A percentile compares a stretch with the other conserved stretches of the same genome.
Conservation (phyloP, 2,888 invertebrate genomes). For the Pocota personata region DNA sequence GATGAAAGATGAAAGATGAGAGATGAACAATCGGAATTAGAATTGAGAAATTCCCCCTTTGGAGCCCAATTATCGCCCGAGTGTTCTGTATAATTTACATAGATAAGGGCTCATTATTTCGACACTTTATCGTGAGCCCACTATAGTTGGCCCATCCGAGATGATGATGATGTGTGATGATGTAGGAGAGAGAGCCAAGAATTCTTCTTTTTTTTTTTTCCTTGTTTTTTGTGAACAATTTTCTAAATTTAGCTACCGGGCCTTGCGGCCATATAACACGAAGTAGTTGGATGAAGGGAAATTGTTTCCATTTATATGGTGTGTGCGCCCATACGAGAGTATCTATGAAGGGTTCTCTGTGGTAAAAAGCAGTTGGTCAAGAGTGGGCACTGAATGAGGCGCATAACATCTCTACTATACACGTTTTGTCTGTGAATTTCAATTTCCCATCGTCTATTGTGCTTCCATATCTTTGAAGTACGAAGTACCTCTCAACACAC, state of each 20-base stretch:
- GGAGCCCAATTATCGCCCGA: constrained; percentile 66
- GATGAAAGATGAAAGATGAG: constrained; percentile 53
- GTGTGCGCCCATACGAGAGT: not conserved
- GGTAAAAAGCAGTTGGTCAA: constrained; percentile 47
- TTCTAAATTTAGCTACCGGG: constrained; percentile 55
- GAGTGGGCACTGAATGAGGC: constrained; percentile 22
- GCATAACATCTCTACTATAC: constrained; percentile 26
- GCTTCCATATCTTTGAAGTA: constrained; percentile 33
- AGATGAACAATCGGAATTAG: constrained; percentile 41
- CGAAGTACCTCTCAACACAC: constrained; percentile 32
- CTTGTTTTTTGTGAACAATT: constrained; percentile 5
- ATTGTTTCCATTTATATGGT: constrained; percentile 26
- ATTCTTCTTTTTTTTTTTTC: not conserved
- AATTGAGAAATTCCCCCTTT: constrained; percentile 42
- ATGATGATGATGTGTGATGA: constrained; percentile 39
- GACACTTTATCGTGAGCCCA: constrained; percentile 64
- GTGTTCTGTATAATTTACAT: constrained; percentile 69
- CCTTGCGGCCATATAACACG: constrained; percentile 38
- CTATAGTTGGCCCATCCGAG: not conserved
- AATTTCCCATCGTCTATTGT: constrained; percentile 45
- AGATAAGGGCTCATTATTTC: constrained; percentile 74
- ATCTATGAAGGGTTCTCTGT: constrained; percentile 36
- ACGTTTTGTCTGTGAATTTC: constrained; percentile 25
- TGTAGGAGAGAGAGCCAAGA: not conserved
- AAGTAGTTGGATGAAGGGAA: constrained; percentile 27